phyloP scores from a whole-genome alignment of 2,797 vertebrate genomes.

The Hephaestus fuliginosus region DNA sequence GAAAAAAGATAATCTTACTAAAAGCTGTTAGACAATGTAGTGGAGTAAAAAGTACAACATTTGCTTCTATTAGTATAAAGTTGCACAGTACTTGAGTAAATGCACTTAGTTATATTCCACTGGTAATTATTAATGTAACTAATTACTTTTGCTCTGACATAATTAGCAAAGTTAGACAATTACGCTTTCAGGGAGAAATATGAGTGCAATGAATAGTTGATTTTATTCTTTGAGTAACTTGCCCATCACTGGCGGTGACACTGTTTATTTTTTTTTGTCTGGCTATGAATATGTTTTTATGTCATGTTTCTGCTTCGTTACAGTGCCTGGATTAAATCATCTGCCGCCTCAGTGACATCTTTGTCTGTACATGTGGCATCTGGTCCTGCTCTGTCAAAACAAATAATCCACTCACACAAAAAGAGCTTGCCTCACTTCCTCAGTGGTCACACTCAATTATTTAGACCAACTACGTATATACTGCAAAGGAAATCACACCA shows the following conservation, averaged over 20 bases:
- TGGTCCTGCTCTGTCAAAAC: slow-evolving; percentile 22
- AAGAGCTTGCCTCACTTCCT: slow-evolving; percentile 19
- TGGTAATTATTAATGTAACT: not conserved
- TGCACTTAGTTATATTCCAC: too few relatives aligned
- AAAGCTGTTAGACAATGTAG: not conserved
- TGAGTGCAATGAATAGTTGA: not conserved
- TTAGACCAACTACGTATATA: slow-evolving; percentile 27
- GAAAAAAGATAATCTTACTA: too few relatives aligned
- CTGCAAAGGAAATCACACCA: slow-evolving; percentile 1
- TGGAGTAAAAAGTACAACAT: not conserved
- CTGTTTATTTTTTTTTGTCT: not conserved
- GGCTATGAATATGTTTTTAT: not conserved
- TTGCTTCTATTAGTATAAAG: too few relatives aligned
- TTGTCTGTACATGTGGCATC: slow-evolving; percentile 7
- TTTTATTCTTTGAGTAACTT: not conserved
- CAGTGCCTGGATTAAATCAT: not conserved
- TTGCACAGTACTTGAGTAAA: too few relatives aligned
- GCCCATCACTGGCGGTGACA: not conserved
- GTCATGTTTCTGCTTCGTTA: not conserved
- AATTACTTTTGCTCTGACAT: not conserved
- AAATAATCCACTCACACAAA: slow-evolving; percentile 29
- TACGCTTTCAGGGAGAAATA: not conserved
- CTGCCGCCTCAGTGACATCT: not conserved
- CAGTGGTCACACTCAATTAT: slow-evolving; percentile 49
- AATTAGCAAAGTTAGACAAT: not conserved